Evolutionary conservation across 2,888 invertebrate species (phyloP).

Genomic region (Andrena camellia): DNA sequence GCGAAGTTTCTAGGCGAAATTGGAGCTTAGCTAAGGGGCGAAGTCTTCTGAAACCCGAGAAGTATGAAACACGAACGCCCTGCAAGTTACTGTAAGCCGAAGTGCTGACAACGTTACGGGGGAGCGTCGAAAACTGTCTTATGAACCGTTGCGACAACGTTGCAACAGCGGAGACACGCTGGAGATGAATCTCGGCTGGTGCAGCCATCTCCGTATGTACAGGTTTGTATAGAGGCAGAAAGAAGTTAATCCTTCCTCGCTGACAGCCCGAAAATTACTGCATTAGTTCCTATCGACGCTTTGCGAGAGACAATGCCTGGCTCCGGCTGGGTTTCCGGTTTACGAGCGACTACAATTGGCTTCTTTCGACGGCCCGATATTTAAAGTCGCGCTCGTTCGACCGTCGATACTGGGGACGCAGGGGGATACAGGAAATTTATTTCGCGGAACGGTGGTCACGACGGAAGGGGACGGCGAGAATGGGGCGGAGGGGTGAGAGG

Average conservation of each 20-base stretch:
- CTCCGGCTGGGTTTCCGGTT: not conserved
- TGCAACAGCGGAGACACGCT: too few relatives aligned
- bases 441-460: constrained; percentile 24
- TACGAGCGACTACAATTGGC: not conserved
- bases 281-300: constrained; percentile 10
- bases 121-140: not conserved
- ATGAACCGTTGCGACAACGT: not conserved
- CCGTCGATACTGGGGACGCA: constrained; percentile 40
- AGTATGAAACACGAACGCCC: not conserved
- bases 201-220: too few relatives aligned
- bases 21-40: not conserved
- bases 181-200: too few relatives aligned
- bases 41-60: not conserved
- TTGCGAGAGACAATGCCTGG: constrained; percentile 17
- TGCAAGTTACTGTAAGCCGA: not conserved
- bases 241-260: not conserved
- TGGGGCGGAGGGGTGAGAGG: too few relatives aligned
- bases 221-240: not conserved
- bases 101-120: not conserved
- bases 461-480: not conserved
- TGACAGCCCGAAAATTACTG: constrained; percentile 17
- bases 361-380: constrained; percentile 44
- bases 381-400: constrained; percentile 47
- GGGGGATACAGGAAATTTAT: constrained; percentile 54
- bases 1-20: not conserved